Conservation (phyloP, 1,140 invertebrate genomes). For the Drosophila serrata region DNA sequence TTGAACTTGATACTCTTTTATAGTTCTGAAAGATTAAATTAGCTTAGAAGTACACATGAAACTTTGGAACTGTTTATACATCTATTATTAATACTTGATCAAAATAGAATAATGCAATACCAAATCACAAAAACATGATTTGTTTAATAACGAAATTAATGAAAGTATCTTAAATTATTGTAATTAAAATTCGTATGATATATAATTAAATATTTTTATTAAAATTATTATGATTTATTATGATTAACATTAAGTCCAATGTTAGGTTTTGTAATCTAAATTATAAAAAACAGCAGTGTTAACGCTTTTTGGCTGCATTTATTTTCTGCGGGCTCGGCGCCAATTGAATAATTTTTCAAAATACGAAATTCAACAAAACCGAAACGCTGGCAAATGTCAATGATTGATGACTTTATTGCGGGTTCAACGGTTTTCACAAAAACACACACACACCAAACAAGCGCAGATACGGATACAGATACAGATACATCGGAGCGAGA, state of each 20-base stretch:
- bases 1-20: too few species aligned
- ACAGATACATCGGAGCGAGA: slow-evolving; percentile 45
- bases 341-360: slow-evolving; percentile 77
- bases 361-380: slow-evolving; percentile 41
- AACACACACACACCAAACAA: slow-evolving; percentile 53
- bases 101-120: too few species aligned
- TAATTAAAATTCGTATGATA: too few species aligned
- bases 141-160: too few species aligned
- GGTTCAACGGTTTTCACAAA: slow-evolving; percentile 81
- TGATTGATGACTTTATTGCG: slow-evolving; percentile 85
- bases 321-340: slow-evolving; percentile 48
- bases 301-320: slow-evolving; percentile 12
- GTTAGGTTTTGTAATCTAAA: background rate
- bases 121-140: too few species aligned
- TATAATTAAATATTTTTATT: too few species aligned
- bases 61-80: too few species aligned
- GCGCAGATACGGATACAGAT: slow-evolving; percentile 42
- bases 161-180: background rate
- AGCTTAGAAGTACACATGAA: background rate
- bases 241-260: background rate
- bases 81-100: too few species aligned
- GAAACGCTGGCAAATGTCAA: slow-evolving; percentile 82
- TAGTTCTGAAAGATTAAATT: background rate
- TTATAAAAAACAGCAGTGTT: background rate
- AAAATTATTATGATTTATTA: too few species aligned